Percentiles rank a stretch among this genome's conserved stretches.
These are phyloP conservation scores for Chamaea fasciata DNA, from an alignment of 2,113 vertebrate genomes.

Conservation along the genomic window DNA sequence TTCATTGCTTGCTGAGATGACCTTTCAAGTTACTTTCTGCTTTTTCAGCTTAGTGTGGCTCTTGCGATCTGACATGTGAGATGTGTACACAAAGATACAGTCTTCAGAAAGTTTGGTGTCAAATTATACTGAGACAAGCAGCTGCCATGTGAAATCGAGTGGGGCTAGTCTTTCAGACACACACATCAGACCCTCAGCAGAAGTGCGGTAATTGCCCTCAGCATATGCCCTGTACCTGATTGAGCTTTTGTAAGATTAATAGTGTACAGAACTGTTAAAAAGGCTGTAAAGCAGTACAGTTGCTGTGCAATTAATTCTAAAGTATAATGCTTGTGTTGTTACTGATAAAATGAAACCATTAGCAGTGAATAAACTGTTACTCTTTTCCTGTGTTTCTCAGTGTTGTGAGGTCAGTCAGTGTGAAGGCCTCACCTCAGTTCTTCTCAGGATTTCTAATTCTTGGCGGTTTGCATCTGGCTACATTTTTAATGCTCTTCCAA, in stretches of 20 bases:
- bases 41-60: not conserved
- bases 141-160: not conserved
- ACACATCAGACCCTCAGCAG: not conserved
- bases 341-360: not conserved
- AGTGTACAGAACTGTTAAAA: not conserved
- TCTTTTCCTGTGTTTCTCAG: not conserved
- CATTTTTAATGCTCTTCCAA: not conserved
- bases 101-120: not conserved
- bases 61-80: not conserved
- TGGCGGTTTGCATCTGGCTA: not conserved
- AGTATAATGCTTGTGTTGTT: not conserved
- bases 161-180: not conserved
- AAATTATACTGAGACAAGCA: not conserved
- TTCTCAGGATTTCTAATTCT: not conserved
- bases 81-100: not conserved
- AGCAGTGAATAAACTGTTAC: not conserved
- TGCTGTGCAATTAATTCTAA: not conserved
- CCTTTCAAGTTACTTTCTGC: not conserved
- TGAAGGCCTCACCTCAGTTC: not conserved
- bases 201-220: not conserved
- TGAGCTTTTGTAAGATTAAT: not conserved
- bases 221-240: not conserved
- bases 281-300: constrained; percentile 4
- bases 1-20: not conserved
- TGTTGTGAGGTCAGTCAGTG: not conserved